Base-by-base conservation (phyloP, 2,113 vertebrate genomes). In the Saguinus imperator region DNA sequence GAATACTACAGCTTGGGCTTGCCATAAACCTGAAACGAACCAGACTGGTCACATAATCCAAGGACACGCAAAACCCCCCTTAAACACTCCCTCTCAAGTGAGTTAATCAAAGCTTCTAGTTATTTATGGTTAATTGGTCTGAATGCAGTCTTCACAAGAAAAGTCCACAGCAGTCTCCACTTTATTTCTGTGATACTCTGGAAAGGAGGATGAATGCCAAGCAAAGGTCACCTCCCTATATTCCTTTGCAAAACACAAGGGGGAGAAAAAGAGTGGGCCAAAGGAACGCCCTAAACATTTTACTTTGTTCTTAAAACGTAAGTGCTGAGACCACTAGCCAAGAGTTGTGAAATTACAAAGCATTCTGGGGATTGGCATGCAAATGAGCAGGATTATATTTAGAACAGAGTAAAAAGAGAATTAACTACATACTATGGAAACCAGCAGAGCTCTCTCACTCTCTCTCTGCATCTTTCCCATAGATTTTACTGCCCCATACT, bases 361-460 rank as follows among this genome's bases (percentile, higher is more conserved):
- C 70, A 77, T 89, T 72, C 89, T 95, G 82, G 87, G 93, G 87
- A 95, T 21, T 95, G 76, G 37, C 16, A 91, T 11, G 4, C n/a
- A 96, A 97, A 91, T 37, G 0, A 94, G 55, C 94, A 98, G 75
- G 94, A 93, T 82, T 80, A 95, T 83, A 96, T 92, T 96, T 94
- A 70, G 14, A 91, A 91, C 57, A 58, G 88, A 94, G 72, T 87
- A 90, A 95, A 94, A 94, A 66, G 87, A 92, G 89, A 96, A 96
- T 85, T 87, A 95, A 82, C 83, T 58, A 61, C 76, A 88, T 37
- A 84, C 92, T 92, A 35, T 57, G 48, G 85, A 96, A 95, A 45
- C 43, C 76, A 72, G 35, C 55, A 88, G 72, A 87, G 52, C 27
- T 43, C 43, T 43, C 43, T 87, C 72, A 23, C 7, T 87, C 3